Evolutionary conservation across 2,888 invertebrate species (phyloP), one percentile per base, ranked within the genome.

Genomic region (Punctoribates punctum): DNA sequence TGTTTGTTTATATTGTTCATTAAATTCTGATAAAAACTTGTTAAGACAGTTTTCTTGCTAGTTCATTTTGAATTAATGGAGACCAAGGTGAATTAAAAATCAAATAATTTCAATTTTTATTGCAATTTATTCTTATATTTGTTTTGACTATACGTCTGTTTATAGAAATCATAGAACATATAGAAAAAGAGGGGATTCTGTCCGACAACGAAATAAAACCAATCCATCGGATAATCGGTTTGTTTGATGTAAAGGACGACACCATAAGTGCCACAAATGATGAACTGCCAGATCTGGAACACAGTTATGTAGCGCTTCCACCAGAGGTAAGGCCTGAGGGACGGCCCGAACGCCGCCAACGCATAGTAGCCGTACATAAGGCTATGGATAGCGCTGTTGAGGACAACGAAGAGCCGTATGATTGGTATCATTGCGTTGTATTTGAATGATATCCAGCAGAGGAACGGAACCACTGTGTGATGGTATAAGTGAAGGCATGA

Each of bases 321-420:
- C 42, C 42, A 42, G 8, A 42, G 13, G 1, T 42, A 13, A n/a
- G n/a, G n/a, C 42, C 1, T 42, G 11, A 42, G 13, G 42, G 42
- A 1, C 9, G 42, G 42, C 13, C 34, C 34, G 4, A 34, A 34
- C 34, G 34, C 3, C 4, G 34, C 3, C 4, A 34, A 8, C 4
- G 34, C 34, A 8, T 34, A 34, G 8, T 34, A 34, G 34, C 34
- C 34, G 8, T 34, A 34, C 34, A 34, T 34, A 70, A 96, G 85
- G 0, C 96, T 91, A 62, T 75, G 75, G 15, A 75, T 57, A 8
- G 8, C 17, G 1, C 73, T 29, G n/a, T 76, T 76, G n/a, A 73
- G 13, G 1, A 76, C 2, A 27, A 73, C 38, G 29, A 76, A 76
- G 27, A 76, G 17, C 1, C 76, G 73, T 3, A 76, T 73, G 29